Percentiles rank a stretch among this genome's conserved stretches.
Evolutionary conservation across 2,797 vertebrate genomes (phyloP).

Genomic region (Sandelia bainsii): DNA sequence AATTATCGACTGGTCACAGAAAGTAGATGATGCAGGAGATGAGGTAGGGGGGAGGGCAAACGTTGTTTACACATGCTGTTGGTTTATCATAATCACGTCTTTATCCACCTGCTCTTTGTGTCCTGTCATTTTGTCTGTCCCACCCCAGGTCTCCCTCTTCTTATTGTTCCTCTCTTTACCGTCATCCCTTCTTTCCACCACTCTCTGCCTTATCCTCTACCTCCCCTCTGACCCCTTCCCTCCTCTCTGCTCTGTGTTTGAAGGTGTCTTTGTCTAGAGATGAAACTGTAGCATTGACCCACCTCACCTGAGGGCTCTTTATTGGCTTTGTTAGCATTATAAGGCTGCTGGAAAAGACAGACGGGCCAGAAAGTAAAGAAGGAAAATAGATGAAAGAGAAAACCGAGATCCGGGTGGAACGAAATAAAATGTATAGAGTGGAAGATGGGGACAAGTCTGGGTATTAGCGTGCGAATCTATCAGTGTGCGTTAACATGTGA

Average conservation of each 20-base stretch:
- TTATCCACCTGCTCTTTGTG: conserved; percentile 60
- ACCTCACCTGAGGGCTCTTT: conserved; percentile 53
- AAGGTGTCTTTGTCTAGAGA: conserved; percentile 64
- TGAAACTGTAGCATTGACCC: conserved; percentile 65
- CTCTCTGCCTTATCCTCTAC: neutral
- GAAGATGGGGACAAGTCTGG: conserved; percentile 42
- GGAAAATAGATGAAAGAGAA: conserved; percentile 46
- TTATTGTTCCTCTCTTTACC: conserved; percentile 14
- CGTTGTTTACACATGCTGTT: conserved; percentile 59
- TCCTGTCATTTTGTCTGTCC: conserved; percentile 48
- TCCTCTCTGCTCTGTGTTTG: conserved; percentile 38
- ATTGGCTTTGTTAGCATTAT: conserved; percentile 67
- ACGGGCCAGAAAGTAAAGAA: neutral
- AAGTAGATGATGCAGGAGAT: conserved; percentile 42
- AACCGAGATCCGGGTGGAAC: neutral
- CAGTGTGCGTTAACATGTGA: conserved; percentile 42
- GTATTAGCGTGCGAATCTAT: conserved; percentile 75
- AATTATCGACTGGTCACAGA: conserved; percentile 70
- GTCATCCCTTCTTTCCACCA: neutral
- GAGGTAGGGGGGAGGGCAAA: neutral
- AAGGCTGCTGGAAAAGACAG: conserved; percentile 25
- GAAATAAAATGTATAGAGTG: conserved; percentile 33
- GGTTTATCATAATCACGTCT: conserved; percentile 72
- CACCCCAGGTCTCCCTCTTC: conserved; percentile 13
- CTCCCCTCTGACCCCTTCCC: conserved; percentile 45